Evolutionary conservation across 2,113 vertebrate genomes (phyloP), one percentile per base, ranked within the genome.

Genomic region (Saimiri boliviensis): DNA sequence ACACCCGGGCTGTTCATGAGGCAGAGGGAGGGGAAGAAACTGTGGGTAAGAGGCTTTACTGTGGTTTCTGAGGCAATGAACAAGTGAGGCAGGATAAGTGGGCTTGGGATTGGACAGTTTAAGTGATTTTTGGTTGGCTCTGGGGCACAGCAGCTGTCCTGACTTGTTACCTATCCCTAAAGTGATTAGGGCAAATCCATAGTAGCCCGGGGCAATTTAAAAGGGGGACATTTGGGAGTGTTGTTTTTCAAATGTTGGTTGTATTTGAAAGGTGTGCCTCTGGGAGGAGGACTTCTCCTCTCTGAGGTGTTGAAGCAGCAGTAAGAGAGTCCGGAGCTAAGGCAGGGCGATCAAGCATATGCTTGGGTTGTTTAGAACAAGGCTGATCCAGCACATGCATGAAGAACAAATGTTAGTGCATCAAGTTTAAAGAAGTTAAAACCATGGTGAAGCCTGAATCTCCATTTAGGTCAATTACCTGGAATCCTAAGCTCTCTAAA

Each of bases 141-240:
- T 63, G 14, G 8, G 10, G 13, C 21, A 52, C 8, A 9, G 6
- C 3, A 40, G 20, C 11, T 70, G 1, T 9, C 9, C 2, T 11
- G 21, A 13, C 20, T 21, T 71, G 1, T 70, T 32, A n/a, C 20
- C 70, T 40, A 3, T 12, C 6, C 42, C 60, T 14, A 10, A 8
- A 8, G 23, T 71, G n/a, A 71, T 25, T 32, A 56, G 6, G 7
- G n/a, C 5, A 60, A 1, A 5, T 17, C 1, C 30, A 2, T 40
- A 47, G n/a, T 40, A 4, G 3, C 11, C 19, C 37, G 9, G 1
- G 81, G 17, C 8, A 63, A 2, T 63, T 58, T 25, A 10, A 71
- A 6, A 71, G 16, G 35, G 10, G 13, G 3, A 40, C 21, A 45
- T 6, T 71, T 77, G 4, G 14, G 5, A 0, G 23, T 35, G 4